Percentiles rank a stretch among this genome's conserved stretches.
phyloP scores from a whole-genome alignment of 2,113 vertebrate species.

The Saccopteryx bilineata region DNA sequence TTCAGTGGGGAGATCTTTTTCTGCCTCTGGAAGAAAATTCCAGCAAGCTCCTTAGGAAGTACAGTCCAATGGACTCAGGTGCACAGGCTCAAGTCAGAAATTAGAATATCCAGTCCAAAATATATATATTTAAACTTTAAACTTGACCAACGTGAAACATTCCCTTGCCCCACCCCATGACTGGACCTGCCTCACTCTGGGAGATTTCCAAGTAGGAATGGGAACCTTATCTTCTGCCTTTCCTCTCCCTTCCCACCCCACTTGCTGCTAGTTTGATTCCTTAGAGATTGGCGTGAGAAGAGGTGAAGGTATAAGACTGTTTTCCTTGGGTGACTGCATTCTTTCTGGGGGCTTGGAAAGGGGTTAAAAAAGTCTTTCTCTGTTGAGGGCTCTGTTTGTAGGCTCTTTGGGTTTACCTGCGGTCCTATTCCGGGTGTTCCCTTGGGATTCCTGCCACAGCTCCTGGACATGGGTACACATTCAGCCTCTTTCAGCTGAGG shows the following conservation, averaged over 20 bases:
- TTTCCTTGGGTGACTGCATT: not conserved
- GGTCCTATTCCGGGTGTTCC: not conserved
- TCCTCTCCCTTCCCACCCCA: accelerated
- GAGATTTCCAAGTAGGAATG: not conserved
- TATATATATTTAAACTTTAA: not conserved
- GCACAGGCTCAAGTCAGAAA: not conserved
- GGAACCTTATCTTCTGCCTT: not conserved
- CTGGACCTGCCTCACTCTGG: not conserved
- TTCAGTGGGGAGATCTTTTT: not conserved
- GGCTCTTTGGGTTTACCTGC: not conserved
- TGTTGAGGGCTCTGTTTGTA: not conserved
- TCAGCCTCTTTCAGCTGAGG: not conserved
- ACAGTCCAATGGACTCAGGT: not conserved
- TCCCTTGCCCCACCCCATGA: too few species aligned
- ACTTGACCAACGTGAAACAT: not conserved
- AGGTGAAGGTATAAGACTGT: not conserved
- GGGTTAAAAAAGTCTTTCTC: not conserved
- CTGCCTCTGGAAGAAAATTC: not conserved
- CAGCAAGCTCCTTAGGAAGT: not conserved
- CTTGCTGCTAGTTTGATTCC: not conserved
- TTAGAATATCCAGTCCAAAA: not conserved
- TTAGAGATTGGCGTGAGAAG: not conserved
- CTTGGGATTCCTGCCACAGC: not conserved
- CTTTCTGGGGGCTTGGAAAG: not conserved
- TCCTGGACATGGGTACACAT: not conserved